These are phyloP conservation scores for Keiferia lycopersicella DNA, from an alignment of 2,888 invertebrate species.

Conservation along the genomic window DNA sequence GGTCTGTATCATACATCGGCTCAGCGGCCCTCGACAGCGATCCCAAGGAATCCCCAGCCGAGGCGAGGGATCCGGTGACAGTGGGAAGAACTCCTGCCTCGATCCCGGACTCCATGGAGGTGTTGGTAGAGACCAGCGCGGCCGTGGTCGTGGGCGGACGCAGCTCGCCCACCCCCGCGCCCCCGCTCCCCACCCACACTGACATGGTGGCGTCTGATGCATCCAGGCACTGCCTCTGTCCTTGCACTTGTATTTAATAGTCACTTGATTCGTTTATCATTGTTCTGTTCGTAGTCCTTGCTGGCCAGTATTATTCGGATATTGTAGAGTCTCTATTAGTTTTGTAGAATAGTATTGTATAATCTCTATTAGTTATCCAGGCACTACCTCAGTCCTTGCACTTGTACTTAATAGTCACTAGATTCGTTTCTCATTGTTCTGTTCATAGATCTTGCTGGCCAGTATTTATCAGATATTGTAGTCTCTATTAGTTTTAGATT, in stretches of 20 bases:
- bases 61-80: slow-evolving; percentile 85
- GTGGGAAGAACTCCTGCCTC: slow-evolving; percentile 87
- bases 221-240: slow-evolving; percentile 58
- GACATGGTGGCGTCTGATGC: slow-evolving; percentile 68
- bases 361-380: too few relatives aligned
- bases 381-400: slow-evolving; percentile 40
- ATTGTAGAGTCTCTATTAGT: not conserved
- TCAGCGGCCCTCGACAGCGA: slow-evolving; percentile 82
- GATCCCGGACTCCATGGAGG: slow-evolving; percentile 84
- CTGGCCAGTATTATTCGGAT: not conserved
- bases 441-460: not conserved
- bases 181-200: slow-evolving; percentile 71
- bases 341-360: too few relatives aligned
- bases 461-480: not conserved
- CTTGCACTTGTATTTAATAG: not conserved
- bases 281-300: not conserved
- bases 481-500: not conserved
- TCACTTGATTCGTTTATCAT: not conserved
- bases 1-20: slow-evolving; percentile 88
- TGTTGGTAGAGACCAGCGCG: slow-evolving; percentile 72
- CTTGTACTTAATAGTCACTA: not conserved
- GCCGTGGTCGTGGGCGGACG: slow-evolving; percentile 62
- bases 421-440: too few relatives aligned
- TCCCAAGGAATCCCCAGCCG: slow-evolving; percentile 79
- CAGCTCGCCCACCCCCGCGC: slow-evolving; percentile 54